A percentile compares a stretch with the other conserved stretches of the same genome.
These are phyloP conservation scores for Reinhardtius hippoglossoides DNA, from an alignment of 2,113 vertebrate species.

Conservation along the genomic window DNA sequence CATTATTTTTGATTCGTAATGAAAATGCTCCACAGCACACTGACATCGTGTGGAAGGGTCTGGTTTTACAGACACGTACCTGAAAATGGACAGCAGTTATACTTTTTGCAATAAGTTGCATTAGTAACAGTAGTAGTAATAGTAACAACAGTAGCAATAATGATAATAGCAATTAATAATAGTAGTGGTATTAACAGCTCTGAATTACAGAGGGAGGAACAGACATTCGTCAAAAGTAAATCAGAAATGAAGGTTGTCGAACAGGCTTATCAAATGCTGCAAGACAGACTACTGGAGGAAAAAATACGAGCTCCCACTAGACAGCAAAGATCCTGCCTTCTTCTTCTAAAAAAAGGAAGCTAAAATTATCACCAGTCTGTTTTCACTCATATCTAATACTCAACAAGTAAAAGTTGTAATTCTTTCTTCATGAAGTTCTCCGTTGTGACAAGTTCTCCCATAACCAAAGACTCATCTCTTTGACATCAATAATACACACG, in stretches of 20 bases:
- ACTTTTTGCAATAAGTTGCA: conserved; percentile 82
- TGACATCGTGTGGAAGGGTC: conserved; percentile 84
- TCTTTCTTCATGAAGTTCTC: conserved; percentile 58
- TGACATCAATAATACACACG: conserved; percentile 62
- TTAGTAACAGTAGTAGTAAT: conserved; percentile 83
- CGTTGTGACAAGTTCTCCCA: conserved; percentile 50
- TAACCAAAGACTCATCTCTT: conserved; percentile 42
- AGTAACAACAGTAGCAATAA: conserved; percentile 81
- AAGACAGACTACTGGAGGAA: conserved; percentile 74
- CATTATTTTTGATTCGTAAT: conserved; percentile 80
- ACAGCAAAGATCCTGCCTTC: conserved; percentile 68
- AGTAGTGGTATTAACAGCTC: conserved; percentile 82
- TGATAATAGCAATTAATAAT: conserved; percentile 82
- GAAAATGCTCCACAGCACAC: conserved; percentile 87
- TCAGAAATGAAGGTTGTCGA: conserved; percentile 61
- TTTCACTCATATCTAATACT: conserved; percentile 62
- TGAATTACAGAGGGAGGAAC: conserved; percentile 76
- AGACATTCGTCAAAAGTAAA: conserved; percentile 74
- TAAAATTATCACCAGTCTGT: conserved; percentile 68
- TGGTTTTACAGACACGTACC: conserved; percentile 84
- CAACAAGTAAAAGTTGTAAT: conserved; percentile 58
- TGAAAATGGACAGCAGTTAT: conserved; percentile 86
- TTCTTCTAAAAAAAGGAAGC: conserved; percentile 73
- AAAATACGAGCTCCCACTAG: conserved; percentile 71
- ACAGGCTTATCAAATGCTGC: conserved; percentile 74